These are phyloP conservation scores for Ditula angustiorana DNA, from an alignment of 2,888 invertebrate genomes.

Conservation along the genomic window DNA sequence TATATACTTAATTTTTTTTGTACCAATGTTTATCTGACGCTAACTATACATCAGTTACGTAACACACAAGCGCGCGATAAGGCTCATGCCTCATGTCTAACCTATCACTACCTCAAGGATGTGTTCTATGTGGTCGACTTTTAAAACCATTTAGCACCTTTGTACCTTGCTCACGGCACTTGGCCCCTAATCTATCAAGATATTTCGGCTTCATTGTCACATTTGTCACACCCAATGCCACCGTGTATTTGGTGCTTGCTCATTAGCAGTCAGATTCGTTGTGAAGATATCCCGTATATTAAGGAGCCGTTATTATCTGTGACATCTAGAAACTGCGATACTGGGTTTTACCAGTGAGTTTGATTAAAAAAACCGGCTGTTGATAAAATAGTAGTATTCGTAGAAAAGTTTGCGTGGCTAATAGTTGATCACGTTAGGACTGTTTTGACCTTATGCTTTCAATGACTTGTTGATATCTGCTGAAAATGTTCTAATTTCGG, in stretches of 20 bases:
- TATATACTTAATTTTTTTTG: not conserved
- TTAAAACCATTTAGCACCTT: not conserved
- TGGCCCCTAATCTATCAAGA: not conserved
- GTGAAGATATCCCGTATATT: constrained; percentile 9
- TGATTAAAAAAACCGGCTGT: not conserved
- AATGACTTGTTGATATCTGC: too few relatives aligned
- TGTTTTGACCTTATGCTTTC: too few relatives aligned
- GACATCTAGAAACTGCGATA: constrained; percentile 11
- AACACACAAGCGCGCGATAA: constrained; percentile 19
- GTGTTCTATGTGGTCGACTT: constrained; percentile 21
- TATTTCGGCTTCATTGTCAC: not conserved
- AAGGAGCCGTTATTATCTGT: not conserved
- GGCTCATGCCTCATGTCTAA: constrained; percentile 20
- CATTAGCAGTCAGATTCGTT: constrained; percentile 22
- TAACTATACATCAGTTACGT: constrained; percentile 22
- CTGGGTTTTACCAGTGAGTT: not conserved
- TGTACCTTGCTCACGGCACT: not conserved
- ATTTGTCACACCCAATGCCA: constrained; percentile 6
- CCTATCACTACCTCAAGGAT: constrained; percentile 30
- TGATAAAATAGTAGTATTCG: too few relatives aligned
- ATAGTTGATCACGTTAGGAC: too few relatives aligned
- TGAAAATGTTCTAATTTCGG: too few relatives aligned
- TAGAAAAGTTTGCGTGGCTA: too few relatives aligned
- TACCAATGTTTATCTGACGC: not conserved
- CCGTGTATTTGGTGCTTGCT: constrained; percentile 6